Percentiles rank a stretch among this genome's conserved stretches.
These are phyloP conservation scores for Automeris io DNA, from an alignment of 2,888 invertebrate genomes.

Conservation along the genomic window DNA sequence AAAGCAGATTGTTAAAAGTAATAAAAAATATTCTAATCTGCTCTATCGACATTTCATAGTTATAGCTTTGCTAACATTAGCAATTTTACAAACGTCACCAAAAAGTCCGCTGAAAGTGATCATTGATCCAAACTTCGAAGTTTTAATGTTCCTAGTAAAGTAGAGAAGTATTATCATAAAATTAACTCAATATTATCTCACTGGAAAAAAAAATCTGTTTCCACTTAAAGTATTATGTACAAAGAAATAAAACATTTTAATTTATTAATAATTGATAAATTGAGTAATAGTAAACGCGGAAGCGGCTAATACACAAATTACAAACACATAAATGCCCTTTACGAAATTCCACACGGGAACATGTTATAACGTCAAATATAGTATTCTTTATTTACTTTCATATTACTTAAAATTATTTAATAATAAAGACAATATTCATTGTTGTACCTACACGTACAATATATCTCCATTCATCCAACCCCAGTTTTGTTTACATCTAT, in stretches of 20 bases:
- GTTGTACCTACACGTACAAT: constrained; percentile 62
- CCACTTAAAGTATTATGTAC: constrained; percentile 30
- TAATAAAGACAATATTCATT: constrained; percentile 61
- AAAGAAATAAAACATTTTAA: constrained; percentile 36
- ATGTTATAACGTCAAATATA: constrained; percentile 56
- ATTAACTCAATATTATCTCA: constrained; percentile 32
- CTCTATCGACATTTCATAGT: no score
- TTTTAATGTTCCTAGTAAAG: no score
- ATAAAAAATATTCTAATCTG: no score
- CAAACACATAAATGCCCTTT: constrained; percentile 70
- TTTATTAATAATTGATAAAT: constrained; percentile 45
- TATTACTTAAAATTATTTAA: constrained; percentile 65
- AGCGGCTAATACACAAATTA: constrained; percentile 44
- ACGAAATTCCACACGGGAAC: constrained; percentile 44
- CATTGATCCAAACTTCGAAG: no score
- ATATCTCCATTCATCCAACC: constrained; percentile 58
- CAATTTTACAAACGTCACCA: no score
- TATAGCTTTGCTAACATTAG: no score
- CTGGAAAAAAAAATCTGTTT: constrained; percentile 29
- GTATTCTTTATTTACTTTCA: constrained; percentile 47
- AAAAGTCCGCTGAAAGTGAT: no score
- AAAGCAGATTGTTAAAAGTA: no score
- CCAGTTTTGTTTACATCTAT: constrained; percentile 61
- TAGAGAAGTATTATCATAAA: no score
- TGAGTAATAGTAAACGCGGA: constrained; percentile 47